Conservation (phyloP, 2,888 invertebrate species). For the Eudemis profundana region DNA sequence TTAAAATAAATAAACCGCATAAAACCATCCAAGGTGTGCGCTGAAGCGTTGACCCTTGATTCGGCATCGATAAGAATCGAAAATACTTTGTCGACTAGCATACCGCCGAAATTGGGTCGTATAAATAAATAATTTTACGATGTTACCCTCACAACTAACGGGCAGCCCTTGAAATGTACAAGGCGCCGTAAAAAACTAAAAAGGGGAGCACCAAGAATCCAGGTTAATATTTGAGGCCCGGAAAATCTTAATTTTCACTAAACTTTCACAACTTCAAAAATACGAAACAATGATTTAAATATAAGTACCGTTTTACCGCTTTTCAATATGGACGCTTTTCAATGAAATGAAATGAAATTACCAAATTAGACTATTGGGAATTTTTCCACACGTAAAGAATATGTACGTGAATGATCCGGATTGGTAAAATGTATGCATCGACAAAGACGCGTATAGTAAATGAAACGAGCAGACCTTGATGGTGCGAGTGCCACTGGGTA, state of each 20-base stretch:
- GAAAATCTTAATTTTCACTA: not conserved
- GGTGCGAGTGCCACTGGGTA: too few species aligned
- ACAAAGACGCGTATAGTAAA: too few species aligned
- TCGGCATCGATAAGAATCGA: slow-evolving; percentile 79
- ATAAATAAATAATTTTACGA: slow-evolving; percentile 82
- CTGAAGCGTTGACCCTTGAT: slow-evolving; percentile 80
- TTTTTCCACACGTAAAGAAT: too few species aligned
- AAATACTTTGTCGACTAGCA: slow-evolving; percentile 80
- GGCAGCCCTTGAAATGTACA: slow-evolving; percentile 69
- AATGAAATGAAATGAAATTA: too few species aligned
- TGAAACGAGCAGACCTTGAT: too few species aligned
- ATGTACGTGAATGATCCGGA: too few species aligned
- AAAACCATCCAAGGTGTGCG: slow-evolving; percentile 66
- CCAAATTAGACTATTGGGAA: too few species aligned
- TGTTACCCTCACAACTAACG: slow-evolving; percentile 73
- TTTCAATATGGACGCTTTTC: too few species aligned
- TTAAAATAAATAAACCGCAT: slow-evolving; percentile 50
- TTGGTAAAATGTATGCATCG: too few species aligned
- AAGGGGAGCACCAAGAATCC: slow-evolving; percentile 50
- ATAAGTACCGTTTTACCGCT: too few species aligned
- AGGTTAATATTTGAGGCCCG: not conserved
- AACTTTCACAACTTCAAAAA: too few species aligned
- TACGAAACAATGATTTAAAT: too few species aligned
- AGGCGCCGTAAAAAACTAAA: slow-evolving; percentile 61
- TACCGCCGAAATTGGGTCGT: slow-evolving; percentile 78